These are phyloP conservation scores for Scaptomyza caliginosa DNA, from an alignment of 2,888 invertebrate species.

Conservation along the genomic window DNA sequence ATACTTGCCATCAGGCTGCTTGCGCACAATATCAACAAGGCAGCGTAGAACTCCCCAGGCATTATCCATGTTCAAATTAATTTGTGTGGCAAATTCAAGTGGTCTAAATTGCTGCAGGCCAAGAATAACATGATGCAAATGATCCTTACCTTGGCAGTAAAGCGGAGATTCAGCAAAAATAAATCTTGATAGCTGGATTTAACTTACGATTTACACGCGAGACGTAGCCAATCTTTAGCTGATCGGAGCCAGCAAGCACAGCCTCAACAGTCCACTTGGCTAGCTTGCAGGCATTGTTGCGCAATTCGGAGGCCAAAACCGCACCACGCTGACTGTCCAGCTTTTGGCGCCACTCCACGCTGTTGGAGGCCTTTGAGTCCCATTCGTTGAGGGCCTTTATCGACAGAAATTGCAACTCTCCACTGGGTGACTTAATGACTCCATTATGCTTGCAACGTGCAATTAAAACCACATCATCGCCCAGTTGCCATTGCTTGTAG, in stretches of 20 bases:
- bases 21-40: slow-evolving; percentile 98
- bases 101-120: slow-evolving; percentile 99
- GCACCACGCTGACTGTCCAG: slow-evolving; percentile 99
- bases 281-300: slow-evolving; percentile 99
- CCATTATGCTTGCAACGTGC: slow-evolving; percentile 99
- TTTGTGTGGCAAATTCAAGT: slow-evolving; percentile 98
- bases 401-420: slow-evolving; percentile 95
- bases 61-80: slow-evolving; percentile 99
- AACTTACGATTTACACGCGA: slow-evolving; percentile 90
- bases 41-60: slow-evolving; percentile 99
- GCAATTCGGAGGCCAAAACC: slow-evolving; percentile 97
- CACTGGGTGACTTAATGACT: slow-evolving; percentile 93
- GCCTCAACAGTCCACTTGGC: slow-evolving; percentile 99
- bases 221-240: slow-evolving; percentile 99
- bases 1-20: slow-evolving; percentile 98
- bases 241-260: slow-evolving; percentile 96
- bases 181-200: too few species aligned
- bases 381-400: slow-evolving; percentile 99
- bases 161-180: not conserved
- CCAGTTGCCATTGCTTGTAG: slow-evolving; percentile 98
- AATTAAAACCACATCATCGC: slow-evolving; percentile 94
- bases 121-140: slow-evolving; percentile 97
- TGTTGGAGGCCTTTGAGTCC: slow-evolving; percentile 98
- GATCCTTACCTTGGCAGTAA: slow-evolving; percentile 89
- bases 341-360: slow-evolving; percentile 99